phyloP scores from a whole-genome alignment of 2,888 invertebrate species.

The Epistrophe eligans region DNA sequence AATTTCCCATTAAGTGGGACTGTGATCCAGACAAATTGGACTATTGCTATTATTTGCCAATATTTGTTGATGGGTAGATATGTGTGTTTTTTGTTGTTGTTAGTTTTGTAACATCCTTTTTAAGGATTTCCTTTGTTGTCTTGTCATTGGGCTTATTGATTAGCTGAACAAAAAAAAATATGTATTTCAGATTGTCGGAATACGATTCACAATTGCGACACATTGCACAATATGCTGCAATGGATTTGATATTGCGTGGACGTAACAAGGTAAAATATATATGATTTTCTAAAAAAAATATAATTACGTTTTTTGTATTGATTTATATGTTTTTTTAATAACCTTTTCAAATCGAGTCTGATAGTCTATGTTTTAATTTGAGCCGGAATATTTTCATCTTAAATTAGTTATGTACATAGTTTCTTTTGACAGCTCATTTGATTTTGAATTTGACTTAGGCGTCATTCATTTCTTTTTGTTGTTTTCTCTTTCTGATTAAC shows the following conservation, averaged over 20 bases:
- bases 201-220: conserved; percentile 91
- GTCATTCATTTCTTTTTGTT: no score
- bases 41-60: conserved; percentile 96
- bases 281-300: no score
- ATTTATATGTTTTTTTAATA: no score
- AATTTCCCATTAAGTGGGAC: conserved; percentile 81
- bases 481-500: no score
- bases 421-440: no score
- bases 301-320: no score
- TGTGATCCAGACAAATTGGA: conserved; percentile 86
- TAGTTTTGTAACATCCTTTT: conserved; percentile 14
- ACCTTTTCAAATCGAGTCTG: no score
- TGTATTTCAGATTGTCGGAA: conserved; percentile 87
- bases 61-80: conserved; percentile 93
- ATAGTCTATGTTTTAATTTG: no score
- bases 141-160: conserved; percentile 19
- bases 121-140: conserved; percentile 26
- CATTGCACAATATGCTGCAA: conserved; percentile 93
- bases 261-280: conserved; percentile 79
- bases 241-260: conserved; percentile 89
- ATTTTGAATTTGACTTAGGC: no score
- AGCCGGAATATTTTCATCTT: no score
- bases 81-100: neutral
- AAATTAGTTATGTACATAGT: no score
- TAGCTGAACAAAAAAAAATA: neutral